Evolutionary conservation across 2,113 vertebrate genomes (phyloP).

Genomic region (Limnothrissa miodon): DNA sequence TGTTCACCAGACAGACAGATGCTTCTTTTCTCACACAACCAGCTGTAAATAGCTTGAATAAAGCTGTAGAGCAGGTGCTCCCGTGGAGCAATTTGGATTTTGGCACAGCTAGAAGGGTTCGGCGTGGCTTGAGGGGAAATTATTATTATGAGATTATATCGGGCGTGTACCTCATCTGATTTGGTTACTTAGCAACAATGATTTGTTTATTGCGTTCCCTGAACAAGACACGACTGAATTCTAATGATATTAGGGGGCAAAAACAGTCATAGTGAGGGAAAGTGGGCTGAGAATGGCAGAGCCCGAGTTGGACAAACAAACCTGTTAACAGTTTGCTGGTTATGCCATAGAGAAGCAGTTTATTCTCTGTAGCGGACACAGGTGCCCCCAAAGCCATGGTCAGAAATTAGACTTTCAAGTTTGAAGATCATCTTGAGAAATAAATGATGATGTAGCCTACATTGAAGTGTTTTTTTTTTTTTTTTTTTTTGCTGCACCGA

Average conservation of each 20-base stretch:
- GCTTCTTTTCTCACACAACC: conserved; percentile 3
- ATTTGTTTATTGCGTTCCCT: neutral
- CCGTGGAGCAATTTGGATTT: neutral
- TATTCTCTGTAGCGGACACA: neutral
- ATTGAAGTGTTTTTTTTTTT: too few species aligned
- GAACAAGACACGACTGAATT: neutral
- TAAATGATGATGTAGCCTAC: neutral
- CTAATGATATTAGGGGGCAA: neutral
- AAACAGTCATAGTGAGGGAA: neutral
- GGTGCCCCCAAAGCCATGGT: neutral
- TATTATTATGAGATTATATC: conserved; percentile 14
- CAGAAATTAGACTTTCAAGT: neutral
- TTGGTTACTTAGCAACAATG: conserved; percentile 7
- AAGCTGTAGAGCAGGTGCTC: neutral
- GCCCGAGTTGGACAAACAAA: neutral
- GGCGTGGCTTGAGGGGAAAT: neutral
- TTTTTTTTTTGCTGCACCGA: neutral
- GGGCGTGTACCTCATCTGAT: conserved; percentile 3
- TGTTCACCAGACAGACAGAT: neutral
- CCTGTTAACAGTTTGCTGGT: neutral
- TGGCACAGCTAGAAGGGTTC: conserved; percentile 4
- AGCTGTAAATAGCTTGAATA: neutral
- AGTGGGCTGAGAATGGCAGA: neutral
- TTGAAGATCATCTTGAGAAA: neutral
- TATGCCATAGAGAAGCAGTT: neutral